These are phyloP conservation scores for Amitus sp. DNA, from an alignment of 2,888 invertebrate genomes.

Conservation along the genomic window DNA sequence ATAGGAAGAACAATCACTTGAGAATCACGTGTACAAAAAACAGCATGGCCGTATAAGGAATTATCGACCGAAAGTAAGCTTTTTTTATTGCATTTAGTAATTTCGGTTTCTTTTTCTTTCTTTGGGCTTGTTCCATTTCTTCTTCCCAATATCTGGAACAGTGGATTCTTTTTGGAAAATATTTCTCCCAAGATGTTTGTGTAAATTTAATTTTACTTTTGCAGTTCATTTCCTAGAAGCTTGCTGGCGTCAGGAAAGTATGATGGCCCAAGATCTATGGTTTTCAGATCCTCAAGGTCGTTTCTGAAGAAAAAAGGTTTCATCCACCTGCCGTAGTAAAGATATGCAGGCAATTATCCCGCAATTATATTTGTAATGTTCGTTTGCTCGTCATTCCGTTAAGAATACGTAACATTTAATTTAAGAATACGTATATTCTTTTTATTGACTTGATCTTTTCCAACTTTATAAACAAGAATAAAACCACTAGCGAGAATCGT, in stretches of 20 bases:
- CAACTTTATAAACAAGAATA: no score
- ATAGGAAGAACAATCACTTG: slow-evolving; percentile 64
- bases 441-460: no score
- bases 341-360: no score
- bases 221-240: slow-evolving; percentile 73
- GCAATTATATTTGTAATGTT: no score
- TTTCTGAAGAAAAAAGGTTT: slow-evolving; percentile 74
- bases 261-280: slow-evolving; percentile 75
- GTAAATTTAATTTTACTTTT: slow-evolving; percentile 65
- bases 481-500: no score
- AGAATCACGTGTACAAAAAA: slow-evolving; percentile 70
- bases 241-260: slow-evolving; percentile 76
- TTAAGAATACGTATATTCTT: no score
- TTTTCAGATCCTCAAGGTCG: slow-evolving; percentile 71
- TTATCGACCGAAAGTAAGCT: slow-evolving; percentile 73
- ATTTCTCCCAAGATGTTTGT: not conserved
- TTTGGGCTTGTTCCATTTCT: slow-evolving; percentile 68
- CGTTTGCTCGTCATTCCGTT: no score
- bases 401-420: no score
- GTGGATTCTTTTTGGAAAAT: not conserved
- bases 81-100: slow-evolving; percentile 71
- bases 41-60: no score
- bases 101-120: slow-evolving; percentile 69
- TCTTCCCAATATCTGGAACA: slow-evolving; percentile 70
- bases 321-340: slow-evolving; percentile 71